A percentile compares a stretch with the other conserved stretches of the same genome.
Conservation (phyloP, 2,888 invertebrate genomes). For the Ischnus inquisitorius region DNA sequence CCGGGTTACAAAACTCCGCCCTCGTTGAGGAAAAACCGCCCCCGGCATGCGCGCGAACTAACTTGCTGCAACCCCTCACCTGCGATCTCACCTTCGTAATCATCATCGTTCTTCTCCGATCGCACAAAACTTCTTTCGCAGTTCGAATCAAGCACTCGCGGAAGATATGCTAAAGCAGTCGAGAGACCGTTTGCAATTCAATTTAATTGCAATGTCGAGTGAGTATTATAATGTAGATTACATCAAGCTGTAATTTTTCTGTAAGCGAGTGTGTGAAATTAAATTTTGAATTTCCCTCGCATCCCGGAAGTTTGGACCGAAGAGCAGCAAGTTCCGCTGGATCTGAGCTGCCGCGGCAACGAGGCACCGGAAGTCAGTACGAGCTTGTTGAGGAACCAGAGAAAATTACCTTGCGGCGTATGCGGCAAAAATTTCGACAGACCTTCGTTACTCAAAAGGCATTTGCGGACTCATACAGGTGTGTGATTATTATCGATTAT, state of each 20-base stretch:
- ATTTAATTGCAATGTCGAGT: constrained; percentile 40
- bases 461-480: constrained; percentile 91
- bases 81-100: constrained; percentile 72
- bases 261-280: neutral
- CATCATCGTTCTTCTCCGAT: constrained; percentile 54
- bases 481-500: constrained; percentile 55
- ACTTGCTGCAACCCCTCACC: constrained; percentile 69
- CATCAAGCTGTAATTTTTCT: neutral
- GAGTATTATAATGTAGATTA: constrained; percentile 6
- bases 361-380: constrained; percentile 46
- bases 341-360: constrained; percentile 75
- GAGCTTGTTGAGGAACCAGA: constrained; percentile 67
- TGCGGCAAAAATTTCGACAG: constrained; percentile 90
- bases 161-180: neutral
- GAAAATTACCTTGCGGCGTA: constrained; percentile 87
- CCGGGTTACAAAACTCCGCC: constrained; percentile 78
- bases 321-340: constrained; percentile 78
- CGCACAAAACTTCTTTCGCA: constrained; percentile 33
- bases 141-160: constrained; percentile 17
- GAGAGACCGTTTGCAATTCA: neutral
- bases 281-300: neutral
- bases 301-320: constrained; percentile 25
- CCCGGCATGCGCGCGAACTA: constrained; percentile 77
- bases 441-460: constrained; percentile 89
- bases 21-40: constrained; percentile 73